These are phyloP conservation scores for Andrena minutula DNA, from an alignment of 2,888 invertebrate genomes.

Conservation along the genomic window DNA sequence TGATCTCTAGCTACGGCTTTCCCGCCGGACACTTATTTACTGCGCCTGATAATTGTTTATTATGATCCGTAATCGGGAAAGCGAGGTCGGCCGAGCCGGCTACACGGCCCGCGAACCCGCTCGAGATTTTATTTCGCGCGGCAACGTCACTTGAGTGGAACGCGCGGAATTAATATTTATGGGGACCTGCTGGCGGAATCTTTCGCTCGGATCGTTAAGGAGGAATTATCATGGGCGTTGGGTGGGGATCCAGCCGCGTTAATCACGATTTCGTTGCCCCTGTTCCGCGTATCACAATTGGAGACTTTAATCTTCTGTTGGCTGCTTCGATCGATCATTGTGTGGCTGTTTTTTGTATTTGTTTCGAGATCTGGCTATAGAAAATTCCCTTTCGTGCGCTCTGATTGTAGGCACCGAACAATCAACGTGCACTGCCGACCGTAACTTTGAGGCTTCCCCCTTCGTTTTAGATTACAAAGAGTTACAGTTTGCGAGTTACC, in stretches of 20 bases:
- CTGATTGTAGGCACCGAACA: too few relatives aligned
- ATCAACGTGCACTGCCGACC: too few relatives aligned
- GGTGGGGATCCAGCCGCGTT: conserved; percentile 12
- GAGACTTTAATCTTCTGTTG: background rate
- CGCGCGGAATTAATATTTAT: conserved; percentile 54
- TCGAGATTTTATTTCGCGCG: conserved; percentile 35
- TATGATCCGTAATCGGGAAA: conserved; percentile 12
- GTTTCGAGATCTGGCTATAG: background rate
- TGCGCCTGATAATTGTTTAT: conserved; percentile 46
- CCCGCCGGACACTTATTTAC: conserved; percentile 2
- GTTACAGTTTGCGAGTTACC: too few relatives aligned
- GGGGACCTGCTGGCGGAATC: conserved; percentile 42
- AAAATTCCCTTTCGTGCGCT: background rate
- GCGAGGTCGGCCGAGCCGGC: background rate
- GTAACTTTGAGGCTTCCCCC: too few relatives aligned
- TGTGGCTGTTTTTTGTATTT: background rate
- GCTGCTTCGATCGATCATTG: background rate
- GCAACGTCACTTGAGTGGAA: conserved; percentile 43
- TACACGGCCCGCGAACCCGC: conserved; percentile 19
- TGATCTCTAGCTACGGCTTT: conserved; percentile 19
- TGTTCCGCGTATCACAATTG: background rate
- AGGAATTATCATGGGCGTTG: conserved; percentile 74
- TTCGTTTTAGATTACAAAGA: too few relatives aligned
- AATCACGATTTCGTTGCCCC: background rate
- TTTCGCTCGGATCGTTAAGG: conserved; percentile 63